Percentiles rank a stretch among this genome's conserved stretches.
Conservation (phyloP, 2,888 invertebrate species). For the Arenicola marina region DNA sequence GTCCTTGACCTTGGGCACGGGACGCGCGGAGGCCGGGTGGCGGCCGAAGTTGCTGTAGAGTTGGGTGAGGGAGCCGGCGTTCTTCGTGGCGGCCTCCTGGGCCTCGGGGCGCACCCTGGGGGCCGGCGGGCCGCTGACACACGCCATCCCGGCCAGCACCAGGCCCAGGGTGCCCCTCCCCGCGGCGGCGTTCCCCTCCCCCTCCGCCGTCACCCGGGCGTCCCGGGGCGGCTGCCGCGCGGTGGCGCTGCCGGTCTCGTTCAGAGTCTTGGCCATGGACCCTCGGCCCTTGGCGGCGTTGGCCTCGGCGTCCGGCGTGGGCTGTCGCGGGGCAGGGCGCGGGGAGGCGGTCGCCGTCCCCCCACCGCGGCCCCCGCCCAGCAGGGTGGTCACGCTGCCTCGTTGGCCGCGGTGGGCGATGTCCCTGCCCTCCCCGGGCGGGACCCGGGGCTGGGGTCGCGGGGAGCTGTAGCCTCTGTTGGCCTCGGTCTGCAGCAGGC, state of each 20-base stretch:
- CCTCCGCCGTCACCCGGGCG: constrained; percentile 18
- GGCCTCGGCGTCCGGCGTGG: constrained; percentile 14
- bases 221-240: constrained; percentile 6
- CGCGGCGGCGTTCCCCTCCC: constrained; percentile 6
- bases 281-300: constrained; percentile 18
- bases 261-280: constrained; percentile 17
- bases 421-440: neutral
- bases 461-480: constrained; percentile 20
- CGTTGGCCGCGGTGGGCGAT: neutral
- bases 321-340: constrained; percentile 6
- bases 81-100: constrained; percentile 15
- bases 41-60: constrained; percentile 20
- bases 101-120: constrained; percentile 26
- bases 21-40: constrained; percentile 9
- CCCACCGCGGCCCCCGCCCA: constrained; percentile 8
- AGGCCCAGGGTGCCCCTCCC: constrained; percentile 9
- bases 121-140: neutral
- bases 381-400: constrained; percentile 10
- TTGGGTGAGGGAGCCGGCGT: constrained; percentile 18
- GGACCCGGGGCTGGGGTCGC: constrained; percentile 10
- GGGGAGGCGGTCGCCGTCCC: neutral
- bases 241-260: neutral
- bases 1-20: constrained; percentile 16
- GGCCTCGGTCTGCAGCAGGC: constrained; percentile 7
- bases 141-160: neutral